Percentiles rank a stretch among this genome's conserved stretches.
phyloP scores from a whole-genome alignment of 2,888 invertebrate species.

The Agrochola lota region DNA sequence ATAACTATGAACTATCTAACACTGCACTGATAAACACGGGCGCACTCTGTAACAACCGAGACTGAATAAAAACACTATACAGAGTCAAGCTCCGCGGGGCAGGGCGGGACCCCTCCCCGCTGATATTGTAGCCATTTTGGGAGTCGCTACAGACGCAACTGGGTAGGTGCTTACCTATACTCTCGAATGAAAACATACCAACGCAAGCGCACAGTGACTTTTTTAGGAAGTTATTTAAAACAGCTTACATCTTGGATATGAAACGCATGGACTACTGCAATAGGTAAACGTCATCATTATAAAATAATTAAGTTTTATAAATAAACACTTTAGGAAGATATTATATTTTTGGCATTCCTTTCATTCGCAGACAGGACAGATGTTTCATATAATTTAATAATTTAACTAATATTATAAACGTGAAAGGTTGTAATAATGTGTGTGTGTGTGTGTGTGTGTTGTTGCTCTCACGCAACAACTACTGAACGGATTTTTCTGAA shows the following conservation, averaged over 20 bases:
- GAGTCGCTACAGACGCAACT: constrained; percentile 44
- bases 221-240: constrained; percentile 41
- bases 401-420: constrained; percentile 33
- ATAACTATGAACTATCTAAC: constrained; percentile 46
- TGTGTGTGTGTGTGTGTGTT: too few species aligned
- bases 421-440: too few species aligned
- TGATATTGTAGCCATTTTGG: constrained; percentile 45
- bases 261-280: constrained; percentile 39
- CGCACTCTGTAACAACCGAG: constrained; percentile 45
- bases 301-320: constrained; percentile 41
- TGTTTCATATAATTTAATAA: constrained; percentile 40
- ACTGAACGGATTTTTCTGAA: too few species aligned
- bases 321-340: constrained; percentile 41
- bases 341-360: constrained; percentile 41
- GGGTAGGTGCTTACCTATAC: constrained; percentile 44
- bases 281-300: constrained; percentile 39
- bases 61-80: constrained; percentile 45
- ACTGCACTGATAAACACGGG: constrained; percentile 46
- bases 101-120: constrained; percentile 45
- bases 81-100: constrained; percentile 45
- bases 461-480: too few species aligned
- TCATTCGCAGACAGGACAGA: constrained; percentile 41
- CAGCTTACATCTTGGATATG: constrained; percentile 39
- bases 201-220: constrained; percentile 44
- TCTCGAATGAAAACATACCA: constrained; percentile 45